Percentiles rank a stretch among this genome's conserved stretches.
These are phyloP conservation scores for Pseudomugil gertrudae DNA, from an alignment of 2,797 vertebrate species.

Conservation along the genomic window DNA sequence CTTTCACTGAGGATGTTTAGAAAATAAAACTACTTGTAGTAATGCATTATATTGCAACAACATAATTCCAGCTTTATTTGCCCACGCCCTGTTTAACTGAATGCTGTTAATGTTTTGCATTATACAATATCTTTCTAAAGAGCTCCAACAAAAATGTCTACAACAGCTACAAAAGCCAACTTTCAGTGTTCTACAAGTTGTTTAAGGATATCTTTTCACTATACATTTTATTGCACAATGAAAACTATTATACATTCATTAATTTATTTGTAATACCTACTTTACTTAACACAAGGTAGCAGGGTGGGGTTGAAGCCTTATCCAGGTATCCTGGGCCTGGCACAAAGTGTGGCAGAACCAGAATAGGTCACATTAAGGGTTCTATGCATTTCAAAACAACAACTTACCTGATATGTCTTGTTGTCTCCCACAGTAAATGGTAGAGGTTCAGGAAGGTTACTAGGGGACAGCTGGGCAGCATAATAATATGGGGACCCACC, in stretches of 20 bases:
- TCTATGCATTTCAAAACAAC: slow-evolving; percentile 18
- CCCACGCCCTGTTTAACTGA: neutral
- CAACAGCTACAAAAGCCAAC: too few species aligned
- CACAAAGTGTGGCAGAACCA: too few species aligned
- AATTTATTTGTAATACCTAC: too few species aligned
- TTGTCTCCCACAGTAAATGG: slow-evolving; percentile 98
- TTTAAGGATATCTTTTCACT: slow-evolving; percentile 12
- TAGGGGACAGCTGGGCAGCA: slow-evolving; percentile 93
- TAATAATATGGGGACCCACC: slow-evolving; percentile 93
- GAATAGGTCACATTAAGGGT: neutral
- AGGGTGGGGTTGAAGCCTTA: too few species aligned
- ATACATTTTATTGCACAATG: slow-evolving; percentile 1
- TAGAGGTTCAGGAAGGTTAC: slow-evolving; percentile 90
- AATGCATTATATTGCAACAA: neutral
- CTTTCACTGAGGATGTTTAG: neutral
- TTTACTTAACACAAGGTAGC: too few species aligned
- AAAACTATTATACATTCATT: too few species aligned
- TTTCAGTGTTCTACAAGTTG: neutral
- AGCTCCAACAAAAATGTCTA: too few species aligned
- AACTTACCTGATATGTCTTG: slow-evolving; percentile 89
- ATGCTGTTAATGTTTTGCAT: slow-evolving; percentile 1
- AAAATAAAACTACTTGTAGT: slow-evolving; percentile 7
- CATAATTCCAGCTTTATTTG: neutral
- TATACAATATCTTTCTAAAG: neutral
- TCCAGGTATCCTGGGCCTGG: too few species aligned